These are phyloP conservation scores for Dichetophora obliterata DNA, from an alignment of 2,888 invertebrate genomes.

Conservation along the genomic window DNA sequence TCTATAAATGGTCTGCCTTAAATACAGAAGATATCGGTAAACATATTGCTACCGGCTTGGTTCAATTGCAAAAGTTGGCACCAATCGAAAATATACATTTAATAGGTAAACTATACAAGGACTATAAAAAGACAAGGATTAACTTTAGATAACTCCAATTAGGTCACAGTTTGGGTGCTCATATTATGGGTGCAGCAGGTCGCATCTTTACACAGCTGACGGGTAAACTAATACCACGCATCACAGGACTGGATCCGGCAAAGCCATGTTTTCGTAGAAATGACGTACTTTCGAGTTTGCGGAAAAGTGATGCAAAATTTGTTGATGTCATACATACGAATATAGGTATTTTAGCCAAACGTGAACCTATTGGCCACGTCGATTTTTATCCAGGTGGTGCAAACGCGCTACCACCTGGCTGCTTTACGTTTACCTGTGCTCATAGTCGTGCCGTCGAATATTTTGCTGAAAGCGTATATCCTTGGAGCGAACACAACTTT, in stretches of 20 bases:
- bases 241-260: slow-evolving; percentile 68
- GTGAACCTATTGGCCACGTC: slow-evolving; percentile 62
- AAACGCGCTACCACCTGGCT: slow-evolving; percentile 61
- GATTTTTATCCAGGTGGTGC: slow-evolving; percentile 66
- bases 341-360: slow-evolving; percentile 61
- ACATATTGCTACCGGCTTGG: slow-evolving; percentile 57
- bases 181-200: slow-evolving; percentile 65
- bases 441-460: slow-evolving; percentile 62
- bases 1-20: slow-evolving; percentile 66
- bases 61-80: slow-evolving; percentile 54
- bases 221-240: slow-evolving; percentile 58
- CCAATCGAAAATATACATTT: slow-evolving; percentile 62
- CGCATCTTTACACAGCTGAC: slow-evolving; percentile 59
- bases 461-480: slow-evolving; percentile 63
- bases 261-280: slow-evolving; percentile 64
- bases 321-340: slow-evolving; percentile 66
- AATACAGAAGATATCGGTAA: slow-evolving; percentile 66
- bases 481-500: slow-evolving; percentile 59
- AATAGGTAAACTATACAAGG: slow-evolving; percentile 51
- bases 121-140: not conserved
- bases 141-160: not conserved
- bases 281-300: slow-evolving; percentile 56
- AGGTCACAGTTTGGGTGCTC: slow-evolving; percentile 68
- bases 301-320: slow-evolving; percentile 62
- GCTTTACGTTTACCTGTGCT: slow-evolving; percentile 59